Percentiles rank a stretch among this genome's conserved stretches.
These are phyloP conservation scores for Steatocranus sp. DNA, from an alignment of 2,797 vertebrate species.

Conservation along the genomic window DNA sequence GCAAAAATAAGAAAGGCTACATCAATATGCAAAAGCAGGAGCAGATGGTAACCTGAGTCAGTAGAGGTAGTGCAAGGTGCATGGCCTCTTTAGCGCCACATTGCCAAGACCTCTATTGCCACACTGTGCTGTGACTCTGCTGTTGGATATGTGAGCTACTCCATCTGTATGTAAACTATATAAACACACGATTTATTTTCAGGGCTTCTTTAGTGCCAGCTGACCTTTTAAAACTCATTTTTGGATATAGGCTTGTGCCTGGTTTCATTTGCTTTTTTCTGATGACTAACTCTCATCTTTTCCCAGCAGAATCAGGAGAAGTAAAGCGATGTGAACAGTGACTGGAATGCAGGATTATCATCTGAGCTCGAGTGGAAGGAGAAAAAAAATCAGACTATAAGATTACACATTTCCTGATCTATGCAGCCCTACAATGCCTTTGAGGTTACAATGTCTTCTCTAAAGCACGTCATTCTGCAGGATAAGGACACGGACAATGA, in stretches of 20 bases:
- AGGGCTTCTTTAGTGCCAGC: not conserved
- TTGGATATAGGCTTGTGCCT: slow-evolving; percentile 9
- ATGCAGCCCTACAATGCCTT: slow-evolving; percentile 60
- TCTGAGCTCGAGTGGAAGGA: slow-evolving; percentile 45
- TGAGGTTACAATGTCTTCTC: slow-evolving; percentile 70
- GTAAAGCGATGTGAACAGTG: slow-evolving; percentile 23
- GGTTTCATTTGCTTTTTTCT: not conserved
- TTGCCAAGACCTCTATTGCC: not conserved
- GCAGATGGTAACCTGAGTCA: not conserved
- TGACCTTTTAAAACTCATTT: not conserved
- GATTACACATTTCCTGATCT: slow-evolving; percentile 40
- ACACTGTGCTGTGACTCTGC: not conserved
- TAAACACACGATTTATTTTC: not conserved
- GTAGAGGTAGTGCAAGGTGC: not conserved
- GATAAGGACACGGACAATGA: slow-evolving; percentile 63
- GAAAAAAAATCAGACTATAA: slow-evolving; percentile 3
- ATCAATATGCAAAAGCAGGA: not conserved
- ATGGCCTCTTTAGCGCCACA: not conserved
- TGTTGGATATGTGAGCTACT: not conserved
- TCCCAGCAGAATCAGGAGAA: slow-evolving; percentile 25
- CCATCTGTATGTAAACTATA: not conserved
- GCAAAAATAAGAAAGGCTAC: not conserved
- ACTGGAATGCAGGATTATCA: slow-evolving; percentile 65
- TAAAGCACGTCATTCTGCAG: slow-evolving; percentile 65
- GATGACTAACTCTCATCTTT: slow-evolving; percentile 24